Evolutionary conservation across 2,113 vertebrate species (phyloP).

Genomic region (Ictalurus punctatus): DNA sequence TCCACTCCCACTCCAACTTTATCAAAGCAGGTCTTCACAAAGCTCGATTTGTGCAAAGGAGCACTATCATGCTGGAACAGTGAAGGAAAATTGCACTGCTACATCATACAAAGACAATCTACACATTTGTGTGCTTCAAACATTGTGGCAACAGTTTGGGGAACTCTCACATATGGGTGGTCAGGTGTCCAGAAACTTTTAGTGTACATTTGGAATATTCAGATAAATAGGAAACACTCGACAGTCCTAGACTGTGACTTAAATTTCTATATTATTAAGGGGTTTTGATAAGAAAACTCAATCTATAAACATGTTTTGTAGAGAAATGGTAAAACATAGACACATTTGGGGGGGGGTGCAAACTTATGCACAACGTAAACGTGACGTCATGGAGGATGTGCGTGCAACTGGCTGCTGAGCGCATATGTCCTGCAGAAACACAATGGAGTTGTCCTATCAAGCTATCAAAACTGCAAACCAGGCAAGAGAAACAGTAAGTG

Average conservation of each 20-base stretch:
- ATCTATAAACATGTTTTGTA: neutral
- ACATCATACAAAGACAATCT: too few relatives aligned
- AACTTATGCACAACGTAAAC: neutral
- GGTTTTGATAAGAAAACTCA: neutral
- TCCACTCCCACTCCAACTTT: too few relatives aligned
- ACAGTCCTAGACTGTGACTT: neutral
- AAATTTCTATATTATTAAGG: neutral
- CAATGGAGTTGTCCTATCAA: slow-evolving; percentile 81
- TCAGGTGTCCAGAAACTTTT: neutral
- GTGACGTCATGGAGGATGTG: neutral
- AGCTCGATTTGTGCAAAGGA: too few relatives aligned
- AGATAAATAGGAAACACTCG: neutral
- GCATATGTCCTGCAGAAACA: neutral
- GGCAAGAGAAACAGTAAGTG: slow-evolving; percentile 80
- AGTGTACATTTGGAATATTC: neutral
- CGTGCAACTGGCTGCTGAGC: neutral
- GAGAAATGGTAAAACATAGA: neutral
- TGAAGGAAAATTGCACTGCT: too few relatives aligned
- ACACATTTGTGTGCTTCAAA: too few relatives aligned
- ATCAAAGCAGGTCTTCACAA: too few relatives aligned
- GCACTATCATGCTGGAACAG: too few relatives aligned
- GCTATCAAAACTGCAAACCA: slow-evolving; percentile 71
- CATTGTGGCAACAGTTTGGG: too few relatives aligned
- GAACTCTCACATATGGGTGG: neutral
- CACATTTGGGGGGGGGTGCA: neutral